Evolutionary conservation across 2,888 invertebrate genomes (phyloP), one percentile per base, ranked within the genome.

Genomic region (Cryptocephalus moraei): DNA sequence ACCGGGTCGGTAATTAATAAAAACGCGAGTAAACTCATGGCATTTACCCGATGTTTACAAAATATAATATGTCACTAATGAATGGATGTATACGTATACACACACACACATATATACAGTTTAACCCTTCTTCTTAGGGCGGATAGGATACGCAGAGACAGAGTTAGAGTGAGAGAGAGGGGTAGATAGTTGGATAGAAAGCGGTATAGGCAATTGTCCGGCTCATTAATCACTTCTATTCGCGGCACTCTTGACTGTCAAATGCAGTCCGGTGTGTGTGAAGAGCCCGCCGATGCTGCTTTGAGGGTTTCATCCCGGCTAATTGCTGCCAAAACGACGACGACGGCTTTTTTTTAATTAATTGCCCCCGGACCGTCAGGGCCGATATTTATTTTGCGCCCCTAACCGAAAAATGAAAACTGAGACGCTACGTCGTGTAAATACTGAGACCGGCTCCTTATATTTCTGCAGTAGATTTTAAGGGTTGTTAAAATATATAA

Each of bases 241-340:
- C 67, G 63, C 62, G 65, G 67, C 63, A 67, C 69, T 69, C 68
- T 69, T 68, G 68, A 61, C 67, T 66, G 69, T 70, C 70, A 70
- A 70, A 70, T 64, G 66, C 70, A 70, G 67, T 65, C 62, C 22
- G 22, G 22, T 6, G 22, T 22, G 22, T 22, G 22, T 22, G 22
- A 22, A 22, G 22, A 22, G 22, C 3, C 22, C 61, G 67, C 59
- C 60, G 64, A 63, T 66, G 66, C 63, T 64, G 67, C 66, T 67
- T 66, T 65, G 67, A 68, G 69, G 66, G 68, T 68, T 67, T 66
- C 67, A 68, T 67, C 68, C 22, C 66, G 65, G 68, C 66, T 70
- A 70, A 70, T 70, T 69, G 68, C 68, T 62, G 64, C 66, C 67
- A 65, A 54, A 68, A 67, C 69, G 67, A 67, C 67, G 67, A 31